Conservation (phyloP, 1,140 invertebrate species). For the Cotesia vestalis region DNA sequence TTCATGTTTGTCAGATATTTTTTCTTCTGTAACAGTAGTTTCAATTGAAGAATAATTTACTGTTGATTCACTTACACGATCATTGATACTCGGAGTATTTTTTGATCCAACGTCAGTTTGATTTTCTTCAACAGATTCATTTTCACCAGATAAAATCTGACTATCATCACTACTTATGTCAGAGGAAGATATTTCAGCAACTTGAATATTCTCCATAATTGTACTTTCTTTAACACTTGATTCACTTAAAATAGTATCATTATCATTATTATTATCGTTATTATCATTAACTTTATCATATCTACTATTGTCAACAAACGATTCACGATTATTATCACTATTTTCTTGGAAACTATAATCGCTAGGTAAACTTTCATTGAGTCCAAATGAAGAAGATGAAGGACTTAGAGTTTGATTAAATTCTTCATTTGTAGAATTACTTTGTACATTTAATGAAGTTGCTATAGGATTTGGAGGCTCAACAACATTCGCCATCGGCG, state of each 20-base stretch:
- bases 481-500: no score
- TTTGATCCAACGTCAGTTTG: slow-evolving; percentile 5
- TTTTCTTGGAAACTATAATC: no score
- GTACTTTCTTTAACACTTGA: not conserved
- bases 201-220: slow-evolving; percentile 49
- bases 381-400: no score
- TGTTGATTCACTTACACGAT: not conserved
- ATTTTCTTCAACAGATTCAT: not conserved
- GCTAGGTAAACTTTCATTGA: no score
- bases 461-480: no score
- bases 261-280: no score
- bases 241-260: slow-evolving; percentile 5
- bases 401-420: no score
- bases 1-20: not conserved
- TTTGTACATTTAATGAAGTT: no score
- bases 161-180: slow-evolving; percentile 34
- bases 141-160: slow-evolving; percentile 29
- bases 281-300: slow-evolving; percentile 5
- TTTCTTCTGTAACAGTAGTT: slow-evolving; percentile 18
- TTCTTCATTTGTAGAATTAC: no score
- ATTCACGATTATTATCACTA: no score
- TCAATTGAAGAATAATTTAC: slow-evolving; percentile 25
- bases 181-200: slow-evolving; percentile 58
- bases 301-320: slow-evolving; percentile 3
- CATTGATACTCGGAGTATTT: not conserved